These are phyloP conservation scores for Oncorhynchus clarkii DNA, from an alignment of 2,113 vertebrate genomes.

Conservation along the genomic window DNA sequence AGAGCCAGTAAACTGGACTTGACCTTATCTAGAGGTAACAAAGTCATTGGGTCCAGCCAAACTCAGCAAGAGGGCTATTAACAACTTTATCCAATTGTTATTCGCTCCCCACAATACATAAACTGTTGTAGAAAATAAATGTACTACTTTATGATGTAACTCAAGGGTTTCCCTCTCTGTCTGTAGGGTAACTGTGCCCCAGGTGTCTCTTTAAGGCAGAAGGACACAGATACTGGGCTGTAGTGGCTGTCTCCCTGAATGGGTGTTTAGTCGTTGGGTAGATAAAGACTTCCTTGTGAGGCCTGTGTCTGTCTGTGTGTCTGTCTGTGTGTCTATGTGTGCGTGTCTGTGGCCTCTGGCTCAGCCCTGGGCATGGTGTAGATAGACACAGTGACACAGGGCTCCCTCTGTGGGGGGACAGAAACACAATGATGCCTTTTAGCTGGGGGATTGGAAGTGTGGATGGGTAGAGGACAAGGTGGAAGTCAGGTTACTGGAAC, in stretches of 20 bases:
- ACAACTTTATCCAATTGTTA: neutral
- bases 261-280: slow-evolving; percentile 15
- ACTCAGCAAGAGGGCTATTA: too few species aligned
- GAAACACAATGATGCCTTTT: slow-evolving; percentile 60
- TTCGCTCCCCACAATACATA: neutral
- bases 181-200: neutral
- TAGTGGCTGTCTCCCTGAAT: slow-evolving; percentile 41
- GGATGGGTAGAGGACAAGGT: neutral
- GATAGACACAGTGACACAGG: slow-evolving; percentile 11
- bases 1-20: neutral
- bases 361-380: slow-evolving; percentile 8
- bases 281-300: slow-evolving; percentile 58
- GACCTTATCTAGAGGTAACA: too few species aligned
- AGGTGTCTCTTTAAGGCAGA: slow-evolving; percentile 27
- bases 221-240: slow-evolving; percentile 17
- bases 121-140: neutral
- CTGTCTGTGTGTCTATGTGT: slow-evolving; percentile 9
- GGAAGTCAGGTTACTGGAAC: neutral
- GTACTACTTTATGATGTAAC: neutral
- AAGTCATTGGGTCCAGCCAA: too few species aligned
- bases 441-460: slow-evolving; percentile 17
- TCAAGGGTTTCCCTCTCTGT: neutral
- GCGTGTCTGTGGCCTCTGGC: neutral
- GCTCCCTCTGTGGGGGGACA: slow-evolving; percentile 47
- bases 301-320: neutral